These are phyloP conservation scores for Catotricha subobsoleta DNA, from an alignment of 2,888 invertebrate genomes.

Conservation along the genomic window DNA sequence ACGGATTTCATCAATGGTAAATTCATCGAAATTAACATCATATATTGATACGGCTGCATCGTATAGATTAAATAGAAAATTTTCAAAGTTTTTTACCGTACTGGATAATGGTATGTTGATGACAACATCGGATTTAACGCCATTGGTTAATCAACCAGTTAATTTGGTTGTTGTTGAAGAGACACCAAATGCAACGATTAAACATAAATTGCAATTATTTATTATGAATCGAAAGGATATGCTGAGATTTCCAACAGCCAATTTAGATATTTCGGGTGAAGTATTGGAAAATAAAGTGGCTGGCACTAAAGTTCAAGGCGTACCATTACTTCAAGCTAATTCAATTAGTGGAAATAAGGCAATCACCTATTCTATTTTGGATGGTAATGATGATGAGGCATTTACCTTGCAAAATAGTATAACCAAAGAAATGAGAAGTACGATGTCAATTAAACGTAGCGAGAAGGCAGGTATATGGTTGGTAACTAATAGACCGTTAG, in stretches of 20 bases:
- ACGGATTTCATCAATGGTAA: conserved; percentile 41
- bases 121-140: conserved; percentile 73
- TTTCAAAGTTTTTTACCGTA: conserved; percentile 70
- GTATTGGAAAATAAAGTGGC: conserved; percentile 59
- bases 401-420: conserved; percentile 52
- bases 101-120: conserved; percentile 75
- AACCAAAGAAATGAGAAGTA: conserved; percentile 16
- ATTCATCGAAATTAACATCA: conserved; percentile 28
- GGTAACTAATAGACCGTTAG: conserved; percentile 57
- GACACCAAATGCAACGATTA: conserved; percentile 58
- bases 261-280: conserved; percentile 44
- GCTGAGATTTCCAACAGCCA: conserved; percentile 53
- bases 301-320: conserved; percentile 50
- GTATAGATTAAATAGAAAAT: conserved; percentile 30
- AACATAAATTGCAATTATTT: conserved; percentile 62
- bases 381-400: conserved; percentile 53
- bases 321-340: conserved; percentile 54
- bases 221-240: conserved; percentile 69
- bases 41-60: neutral
- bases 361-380: conserved; percentile 62
- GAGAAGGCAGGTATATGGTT: conserved; percentile 50
- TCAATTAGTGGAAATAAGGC: conserved; percentile 41
- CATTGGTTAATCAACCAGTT: conserved; percentile 62
- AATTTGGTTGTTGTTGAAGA: conserved; percentile 68
- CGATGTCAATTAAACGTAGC: conserved; percentile 22